Evolutionary conservation across 2,113 vertebrate genomes (phyloP).

Genomic region (Triplophysa rosa): DNA sequence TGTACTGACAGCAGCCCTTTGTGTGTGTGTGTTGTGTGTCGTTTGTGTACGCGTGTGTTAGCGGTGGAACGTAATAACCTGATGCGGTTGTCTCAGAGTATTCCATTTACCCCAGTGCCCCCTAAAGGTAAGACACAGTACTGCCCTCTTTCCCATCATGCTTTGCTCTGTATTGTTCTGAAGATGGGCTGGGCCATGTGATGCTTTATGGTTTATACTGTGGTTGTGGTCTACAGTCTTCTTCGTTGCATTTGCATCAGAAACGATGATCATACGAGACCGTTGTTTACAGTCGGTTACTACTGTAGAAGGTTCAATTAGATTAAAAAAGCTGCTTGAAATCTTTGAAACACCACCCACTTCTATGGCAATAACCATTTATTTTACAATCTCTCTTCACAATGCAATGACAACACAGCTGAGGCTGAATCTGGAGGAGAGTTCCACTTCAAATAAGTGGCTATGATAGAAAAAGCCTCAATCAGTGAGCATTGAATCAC

Average conservation of each 20-base stretch:
- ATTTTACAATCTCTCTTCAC: not conserved
- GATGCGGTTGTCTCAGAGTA: slow-evolving; percentile 97
- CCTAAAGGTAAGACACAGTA: slow-evolving; percentile 84
- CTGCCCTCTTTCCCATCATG: slow-evolving; percentile 28
- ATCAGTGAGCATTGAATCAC: slow-evolving; percentile 22
- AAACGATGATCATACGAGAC: not conserved
- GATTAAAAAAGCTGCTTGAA: slow-evolving; percentile 10
- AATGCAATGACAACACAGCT: slow-evolving; percentile 13
- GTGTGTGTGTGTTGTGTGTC: slow-evolving; percentile 47
- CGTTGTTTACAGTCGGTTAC: too few species aligned
- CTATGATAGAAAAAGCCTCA: slow-evolving; percentile 15
- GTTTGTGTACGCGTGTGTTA: slow-evolving; percentile 59
- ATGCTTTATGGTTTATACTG: not conserved
- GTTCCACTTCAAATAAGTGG: slow-evolving; percentile 11
- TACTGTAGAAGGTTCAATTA: slow-evolving; percentile 1
- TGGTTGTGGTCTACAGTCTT: too few species aligned
- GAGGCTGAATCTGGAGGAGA: not conserved
- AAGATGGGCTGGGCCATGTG: not conserved
- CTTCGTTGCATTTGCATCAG: not conserved
- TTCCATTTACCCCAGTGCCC: slow-evolving; percentile 97
- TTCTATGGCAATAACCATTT: not conserved
- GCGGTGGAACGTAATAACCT: slow-evolving; percentile 99
- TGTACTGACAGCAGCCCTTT: slow-evolving; percentile 28
- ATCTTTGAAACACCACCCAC: not conserved
- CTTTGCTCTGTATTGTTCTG: not conserved